These are phyloP conservation scores for Capreolus pygargus DNA, from an alignment of 2,113 vertebrate species.

Conservation along the genomic window DNA sequence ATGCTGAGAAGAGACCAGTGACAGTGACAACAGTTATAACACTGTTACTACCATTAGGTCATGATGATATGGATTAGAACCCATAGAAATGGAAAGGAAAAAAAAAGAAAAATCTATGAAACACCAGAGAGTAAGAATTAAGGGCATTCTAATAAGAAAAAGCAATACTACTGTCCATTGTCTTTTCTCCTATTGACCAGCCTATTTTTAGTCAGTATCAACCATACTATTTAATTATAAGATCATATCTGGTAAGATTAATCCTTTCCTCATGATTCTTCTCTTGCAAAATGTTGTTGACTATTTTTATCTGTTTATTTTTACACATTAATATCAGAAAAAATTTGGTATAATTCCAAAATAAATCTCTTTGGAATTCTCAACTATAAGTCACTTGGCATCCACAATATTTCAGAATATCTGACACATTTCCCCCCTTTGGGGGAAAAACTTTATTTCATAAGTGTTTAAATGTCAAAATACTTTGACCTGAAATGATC, in stretches of 20 bases:
- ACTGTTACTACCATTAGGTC: not conserved
- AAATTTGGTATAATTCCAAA: slow-evolving; percentile 13
- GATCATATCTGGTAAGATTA: not conserved
- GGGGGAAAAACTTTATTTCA: too few relatives aligned
- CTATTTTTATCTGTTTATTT: slow-evolving; percentile 23
- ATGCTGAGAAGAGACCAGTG: not conserved
- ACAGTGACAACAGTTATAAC: not conserved
- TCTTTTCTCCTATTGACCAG: not conserved
- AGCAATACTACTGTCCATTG: not conserved
- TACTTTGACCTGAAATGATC: not conserved
- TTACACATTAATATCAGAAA: slow-evolving; percentile 21
- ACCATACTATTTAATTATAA: not conserved
- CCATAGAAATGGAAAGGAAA: not conserved
- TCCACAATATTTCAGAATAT: slow-evolving; percentile 20
- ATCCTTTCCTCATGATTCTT: not conserved
- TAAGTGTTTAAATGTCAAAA: slow-evolving; percentile 37
- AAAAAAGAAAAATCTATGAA: not conserved
- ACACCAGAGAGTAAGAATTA: not conserved
- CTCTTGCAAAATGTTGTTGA: not conserved
- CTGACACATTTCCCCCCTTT: not conserved
- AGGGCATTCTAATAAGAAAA: not conserved
- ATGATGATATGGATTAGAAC: not conserved
- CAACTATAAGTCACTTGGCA: not conserved
- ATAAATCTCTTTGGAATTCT: slow-evolving; percentile 42
- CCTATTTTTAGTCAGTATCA: not conserved